phyloP scores from a whole-genome alignment of 1,140 invertebrate species.

The Drosophila kanapiae region DNA sequence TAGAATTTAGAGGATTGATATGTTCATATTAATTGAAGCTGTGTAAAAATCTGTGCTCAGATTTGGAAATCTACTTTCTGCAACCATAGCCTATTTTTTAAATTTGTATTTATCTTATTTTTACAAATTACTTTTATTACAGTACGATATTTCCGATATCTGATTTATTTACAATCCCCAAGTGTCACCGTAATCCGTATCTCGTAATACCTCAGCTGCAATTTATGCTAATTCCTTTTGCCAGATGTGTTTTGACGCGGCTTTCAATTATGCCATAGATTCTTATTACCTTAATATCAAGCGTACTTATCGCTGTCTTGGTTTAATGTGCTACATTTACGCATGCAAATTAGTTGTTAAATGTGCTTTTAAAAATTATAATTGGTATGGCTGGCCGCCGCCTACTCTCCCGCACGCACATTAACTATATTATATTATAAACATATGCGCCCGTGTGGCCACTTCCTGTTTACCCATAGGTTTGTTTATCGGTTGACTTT shows the following conservation, averaged over 20 bases:
- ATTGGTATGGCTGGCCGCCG: conserved; percentile 30
- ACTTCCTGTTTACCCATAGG: conserved; percentile 50
- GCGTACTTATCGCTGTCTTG: conserved; percentile 32
- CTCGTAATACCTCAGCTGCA: conserved; percentile 57
- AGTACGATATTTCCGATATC: neutral
- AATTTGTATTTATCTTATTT: neutral
- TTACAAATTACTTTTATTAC: neutral
- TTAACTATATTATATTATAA: conserved; percentile 2
- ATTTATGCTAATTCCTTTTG: conserved; percentile 59
- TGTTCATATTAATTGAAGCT: neutral
- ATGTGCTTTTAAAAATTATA: conserved; percentile 63
- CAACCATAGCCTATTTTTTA: neutral
- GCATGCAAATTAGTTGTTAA: conserved; percentile 71
- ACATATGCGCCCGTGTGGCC: conserved; percentile 7
- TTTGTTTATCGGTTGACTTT: conserved; percentile 39
- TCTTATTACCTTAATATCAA: conserved; percentile 5
- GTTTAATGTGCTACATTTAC: conserved; percentile 71
- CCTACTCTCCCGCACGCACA: conserved; percentile 40
- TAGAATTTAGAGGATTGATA: neutral
- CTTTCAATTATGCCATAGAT: conserved; percentile 58
- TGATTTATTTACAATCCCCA: neutral
- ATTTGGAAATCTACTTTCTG: neutral
- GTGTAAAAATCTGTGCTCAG: neutral
- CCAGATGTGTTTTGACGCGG: conserved; percentile 73
- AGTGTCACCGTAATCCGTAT: conserved; percentile 9